phyloP scores from a whole-genome alignment of 2,797 vertebrate species.

The Propithecus deckenii region DNA sequence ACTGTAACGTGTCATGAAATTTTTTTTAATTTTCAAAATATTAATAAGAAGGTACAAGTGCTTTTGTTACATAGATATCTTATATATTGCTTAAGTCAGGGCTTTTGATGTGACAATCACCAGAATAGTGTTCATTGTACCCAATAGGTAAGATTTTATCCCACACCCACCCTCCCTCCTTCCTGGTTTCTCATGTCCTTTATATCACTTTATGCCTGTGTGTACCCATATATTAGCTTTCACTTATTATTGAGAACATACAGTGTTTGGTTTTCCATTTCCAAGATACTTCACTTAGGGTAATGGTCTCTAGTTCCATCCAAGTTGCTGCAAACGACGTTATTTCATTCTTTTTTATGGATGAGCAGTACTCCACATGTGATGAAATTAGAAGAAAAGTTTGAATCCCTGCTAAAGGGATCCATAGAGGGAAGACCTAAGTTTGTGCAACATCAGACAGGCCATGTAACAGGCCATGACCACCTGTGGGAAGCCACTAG shows the following conservation, averaged over 20 bases:
- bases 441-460: not conserved
- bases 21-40: not conserved
- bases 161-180: not conserved
- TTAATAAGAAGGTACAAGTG: not conserved
- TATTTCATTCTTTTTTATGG: not conserved
- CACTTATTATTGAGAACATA: too few species aligned
- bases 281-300: too few species aligned
- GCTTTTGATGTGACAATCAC: not conserved
- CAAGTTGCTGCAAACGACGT: not conserved
- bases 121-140: not conserved
- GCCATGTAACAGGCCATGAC: accelerated
- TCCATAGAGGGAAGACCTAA: not conserved
- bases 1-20: not conserved
- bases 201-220: too few species aligned
- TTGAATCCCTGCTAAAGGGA: not conserved
- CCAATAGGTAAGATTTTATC: not conserved
- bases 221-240: too few species aligned
- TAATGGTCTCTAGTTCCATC: not conserved
- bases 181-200: not conserved
- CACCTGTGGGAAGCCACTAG: too few species aligned
- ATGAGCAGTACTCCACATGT: not conserved
- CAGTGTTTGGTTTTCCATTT: too few species aligned
- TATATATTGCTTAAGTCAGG: not conserved
- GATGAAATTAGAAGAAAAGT: not conserved
- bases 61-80: not conserved